Conservation (phyloP, 2,888 invertebrate species). For the Oxyscelio sp. region DNA sequence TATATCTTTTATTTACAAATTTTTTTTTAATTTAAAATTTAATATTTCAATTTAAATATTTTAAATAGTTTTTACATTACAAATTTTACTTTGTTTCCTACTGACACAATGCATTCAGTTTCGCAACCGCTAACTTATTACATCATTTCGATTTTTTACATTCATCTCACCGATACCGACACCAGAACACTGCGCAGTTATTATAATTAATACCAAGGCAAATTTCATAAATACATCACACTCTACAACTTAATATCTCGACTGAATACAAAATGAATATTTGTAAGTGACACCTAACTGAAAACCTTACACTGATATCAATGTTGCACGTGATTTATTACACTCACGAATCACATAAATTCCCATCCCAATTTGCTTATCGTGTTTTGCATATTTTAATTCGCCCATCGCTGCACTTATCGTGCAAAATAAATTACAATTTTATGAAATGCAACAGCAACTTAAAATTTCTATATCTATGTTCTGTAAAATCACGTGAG, state of each 20-base stretch:
- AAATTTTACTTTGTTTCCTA: too few species aligned
- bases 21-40: too few species aligned
- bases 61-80: too few species aligned
- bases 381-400: neutral
- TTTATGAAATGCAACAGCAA: neutral
- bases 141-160: too few species aligned
- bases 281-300: slow-evolving; percentile 23
- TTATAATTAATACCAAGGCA: slow-evolving; percentile 39
- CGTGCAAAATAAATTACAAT: neutral
- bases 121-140: too few species aligned
- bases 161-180: slow-evolving; percentile 10
- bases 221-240: slow-evolving; percentile 37
- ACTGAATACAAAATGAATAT: slow-evolving; percentile 13
- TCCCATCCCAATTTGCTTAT: neutral
- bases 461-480: too few species aligned
- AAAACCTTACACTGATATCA: slow-evolving; percentile 20
- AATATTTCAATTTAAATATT: too few species aligned
- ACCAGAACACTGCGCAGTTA: slow-evolving; percentile 44
- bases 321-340: slow-evolving; percentile 39
- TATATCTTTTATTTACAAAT: too few species aligned
- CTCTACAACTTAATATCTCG: slow-evolving; percentile 21
- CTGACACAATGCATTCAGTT: too few species aligned
- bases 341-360: slow-evolving; percentile 26
- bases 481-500: neutral
- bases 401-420: neutral